A percentile compares a stretch with the other conserved stretches of the same genome.
These are phyloP conservation scores for Pteria penguin DNA, from an alignment of 2,888 invertebrate genomes.

Conservation along the genomic window DNA sequence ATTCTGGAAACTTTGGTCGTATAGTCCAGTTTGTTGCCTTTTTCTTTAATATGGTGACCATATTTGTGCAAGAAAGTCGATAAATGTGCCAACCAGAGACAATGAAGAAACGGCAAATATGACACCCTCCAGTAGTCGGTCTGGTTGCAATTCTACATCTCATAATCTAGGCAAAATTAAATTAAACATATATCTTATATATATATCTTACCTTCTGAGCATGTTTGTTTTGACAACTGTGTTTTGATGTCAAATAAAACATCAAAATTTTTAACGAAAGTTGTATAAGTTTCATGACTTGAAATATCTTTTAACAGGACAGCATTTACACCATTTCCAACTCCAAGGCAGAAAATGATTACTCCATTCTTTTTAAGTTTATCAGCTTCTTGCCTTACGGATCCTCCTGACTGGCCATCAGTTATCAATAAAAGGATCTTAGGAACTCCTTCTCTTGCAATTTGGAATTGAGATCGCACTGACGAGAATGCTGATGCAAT, in stretches of 20 bases:
- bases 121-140: too few species aligned
- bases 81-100: too few species aligned
- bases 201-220: neutral
- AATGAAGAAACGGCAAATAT: too few species aligned
- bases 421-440: neutral
- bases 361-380: neutral
- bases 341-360: slow-evolving; percentile 2
- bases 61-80: too few species aligned
- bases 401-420: neutral
- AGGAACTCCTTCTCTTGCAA: neutral
- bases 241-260: neutral
- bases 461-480: neutral
- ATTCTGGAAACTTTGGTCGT: too few species aligned
- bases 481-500: neutral
- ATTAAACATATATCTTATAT: too few species aligned
- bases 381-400: neutral
- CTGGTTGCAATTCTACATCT: too few species aligned
- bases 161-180: too few species aligned
- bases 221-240: neutral
- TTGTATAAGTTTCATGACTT: neutral
- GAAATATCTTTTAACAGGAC: neutral
- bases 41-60: too few species aligned
- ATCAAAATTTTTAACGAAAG: neutral
- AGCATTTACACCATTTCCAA: slow-evolving; percentile 1
- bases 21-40: too few species aligned